Conservation (phyloP, 2,113 vertebrate genomes). For the Eonycteris spelaea region DNA sequence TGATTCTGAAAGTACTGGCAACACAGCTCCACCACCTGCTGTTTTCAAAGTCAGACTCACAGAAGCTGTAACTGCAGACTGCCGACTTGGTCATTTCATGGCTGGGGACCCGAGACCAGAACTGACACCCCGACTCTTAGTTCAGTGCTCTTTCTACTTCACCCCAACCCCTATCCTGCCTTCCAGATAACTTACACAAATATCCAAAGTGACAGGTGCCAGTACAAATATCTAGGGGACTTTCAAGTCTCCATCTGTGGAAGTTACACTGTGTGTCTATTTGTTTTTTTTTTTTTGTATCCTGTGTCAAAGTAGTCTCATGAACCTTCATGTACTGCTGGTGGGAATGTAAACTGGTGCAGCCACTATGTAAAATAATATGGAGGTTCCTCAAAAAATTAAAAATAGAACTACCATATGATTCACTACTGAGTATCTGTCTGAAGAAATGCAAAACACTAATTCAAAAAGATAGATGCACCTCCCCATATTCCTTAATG, state of each 20-base stretch:
- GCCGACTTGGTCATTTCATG: fast-evolving
- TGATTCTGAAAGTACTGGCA: neutral
- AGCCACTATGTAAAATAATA: neutral
- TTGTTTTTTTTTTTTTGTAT: too few species aligned
- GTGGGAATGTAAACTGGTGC: neutral
- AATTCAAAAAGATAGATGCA: neutral
- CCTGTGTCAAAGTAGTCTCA: neutral
- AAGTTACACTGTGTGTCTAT: neutral
- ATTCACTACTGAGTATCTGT: neutral
- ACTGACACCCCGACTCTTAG: neutral
- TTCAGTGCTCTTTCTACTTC: neutral
- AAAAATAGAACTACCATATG: neutral
- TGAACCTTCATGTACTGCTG: neutral
- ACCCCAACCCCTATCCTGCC: fast-evolving
- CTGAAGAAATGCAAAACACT: neutral
- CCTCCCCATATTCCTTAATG: too few species aligned
- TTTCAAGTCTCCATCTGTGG: neutral
- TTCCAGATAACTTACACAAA: neutral
- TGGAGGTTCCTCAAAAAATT: neutral
- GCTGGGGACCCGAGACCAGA: neutral
- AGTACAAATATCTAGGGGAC: neutral
- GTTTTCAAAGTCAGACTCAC: neutral
- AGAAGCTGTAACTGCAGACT: neutral
- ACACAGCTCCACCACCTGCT: neutral
- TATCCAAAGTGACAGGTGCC: fast-evolving